Conservation (phyloP, 2,888 invertebrate genomes). For the Noctuana brunneofusca region DNA sequence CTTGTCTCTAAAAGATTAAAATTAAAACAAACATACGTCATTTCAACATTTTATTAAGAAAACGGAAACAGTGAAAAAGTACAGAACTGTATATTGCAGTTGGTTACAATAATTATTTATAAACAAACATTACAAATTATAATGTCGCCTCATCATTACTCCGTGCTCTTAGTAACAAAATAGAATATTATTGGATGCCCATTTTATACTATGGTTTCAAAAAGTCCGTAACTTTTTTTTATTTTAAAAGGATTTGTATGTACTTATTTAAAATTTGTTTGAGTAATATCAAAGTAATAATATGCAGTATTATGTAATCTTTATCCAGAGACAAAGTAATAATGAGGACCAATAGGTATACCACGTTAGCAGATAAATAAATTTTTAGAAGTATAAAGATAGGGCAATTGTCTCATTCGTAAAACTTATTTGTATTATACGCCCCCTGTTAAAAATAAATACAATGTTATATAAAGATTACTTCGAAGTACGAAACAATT, state of each 20-base stretch:
- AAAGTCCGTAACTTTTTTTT: no score
- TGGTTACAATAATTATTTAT: constrained; percentile 76
- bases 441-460: constrained; percentile 22
- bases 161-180: constrained; percentile 39
- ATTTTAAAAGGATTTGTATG: no score
- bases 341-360: constrained; percentile 47
- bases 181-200: not conserved
- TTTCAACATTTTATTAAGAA: constrained; percentile 83
- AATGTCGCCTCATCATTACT: constrained; percentile 64
- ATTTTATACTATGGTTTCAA: not conserved
- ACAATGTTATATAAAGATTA: constrained; percentile 16
- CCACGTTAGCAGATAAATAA: constrained; percentile 75
- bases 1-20: no score
- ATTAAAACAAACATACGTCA: constrained; percentile 44
- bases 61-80: constrained; percentile 84
- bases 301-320: no score
- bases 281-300: no score
- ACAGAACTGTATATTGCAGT: constrained; percentile 81
- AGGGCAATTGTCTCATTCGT: constrained; percentile 54
- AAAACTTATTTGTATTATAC: constrained; percentile 11
- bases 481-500: constrained; percentile 59
- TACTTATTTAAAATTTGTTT: no score
- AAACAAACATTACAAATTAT: constrained; percentile 75
- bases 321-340: constrained; percentile 61
- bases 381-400: constrained; percentile 64